Evolutionary conservation across 2,888 invertebrate species (phyloP).

Genomic region (Penaeus monodon): DNA sequence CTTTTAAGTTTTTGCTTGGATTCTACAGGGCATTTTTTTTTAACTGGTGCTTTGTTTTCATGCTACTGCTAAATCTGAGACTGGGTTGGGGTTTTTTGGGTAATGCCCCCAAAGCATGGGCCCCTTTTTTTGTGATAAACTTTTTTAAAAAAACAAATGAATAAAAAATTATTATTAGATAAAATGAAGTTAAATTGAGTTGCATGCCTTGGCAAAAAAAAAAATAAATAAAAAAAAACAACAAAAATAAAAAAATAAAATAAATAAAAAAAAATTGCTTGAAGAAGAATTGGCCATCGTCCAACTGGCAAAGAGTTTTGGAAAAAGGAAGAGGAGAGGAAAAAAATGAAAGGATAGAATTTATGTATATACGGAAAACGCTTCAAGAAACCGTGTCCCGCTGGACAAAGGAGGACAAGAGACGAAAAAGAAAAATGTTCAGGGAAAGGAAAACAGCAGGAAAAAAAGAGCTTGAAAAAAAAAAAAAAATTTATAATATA

Average conservation of each 20-base stretch:
- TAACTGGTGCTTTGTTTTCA: constrained; percentile 46
- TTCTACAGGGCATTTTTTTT: constrained; percentile 27
- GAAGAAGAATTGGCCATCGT: too few relatives aligned
- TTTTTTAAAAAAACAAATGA: constrained; percentile 9
- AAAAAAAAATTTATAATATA: too few relatives aligned
- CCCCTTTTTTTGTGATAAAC: constrained; percentile 42
- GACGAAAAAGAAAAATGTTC: too few relatives aligned
- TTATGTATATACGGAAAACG: too few relatives aligned
- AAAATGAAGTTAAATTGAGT: background rate
- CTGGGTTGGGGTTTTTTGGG: constrained; percentile 20
- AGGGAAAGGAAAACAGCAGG: too few relatives aligned
- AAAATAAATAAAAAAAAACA: constrained; percentile 4
- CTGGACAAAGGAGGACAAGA: too few relatives aligned
- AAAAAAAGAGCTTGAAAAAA: too few relatives aligned
- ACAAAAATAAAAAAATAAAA: background rate
- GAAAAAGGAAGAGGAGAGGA: too few relatives aligned
- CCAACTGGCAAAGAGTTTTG: too few relatives aligned
- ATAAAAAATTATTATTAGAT: background rate
- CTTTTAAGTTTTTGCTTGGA: constrained; percentile 16
- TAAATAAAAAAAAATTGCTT: too few relatives aligned
- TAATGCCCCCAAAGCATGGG: background rate
- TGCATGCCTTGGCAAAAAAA: constrained; percentile 1
- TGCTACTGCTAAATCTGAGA: constrained; percentile 13
- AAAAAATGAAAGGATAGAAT: too few relatives aligned
- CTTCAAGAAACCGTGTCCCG: too few relatives aligned